Conservation (phyloP, 1,140 invertebrate genomes). For the Phymastichus coffea region DNA sequence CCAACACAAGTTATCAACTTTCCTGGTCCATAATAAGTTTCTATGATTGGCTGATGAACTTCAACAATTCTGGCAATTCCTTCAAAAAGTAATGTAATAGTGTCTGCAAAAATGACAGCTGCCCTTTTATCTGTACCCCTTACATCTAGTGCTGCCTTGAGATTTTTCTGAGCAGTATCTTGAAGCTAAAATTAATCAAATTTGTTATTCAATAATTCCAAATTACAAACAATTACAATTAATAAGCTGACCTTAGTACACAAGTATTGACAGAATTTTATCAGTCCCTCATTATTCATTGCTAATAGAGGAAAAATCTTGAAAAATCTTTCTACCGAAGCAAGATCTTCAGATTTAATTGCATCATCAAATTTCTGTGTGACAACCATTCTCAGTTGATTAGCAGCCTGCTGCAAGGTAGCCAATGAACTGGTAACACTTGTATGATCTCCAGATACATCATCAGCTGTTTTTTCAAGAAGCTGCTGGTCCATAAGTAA, state of each 20-base stretch:
- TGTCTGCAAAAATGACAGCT: slow-evolving; percentile 79
- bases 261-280: slow-evolving; percentile 89
- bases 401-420: slow-evolving; percentile 83
- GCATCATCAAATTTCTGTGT: slow-evolving; percentile 89
- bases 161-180: slow-evolving; percentile 72
- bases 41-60: slow-evolving; percentile 89
- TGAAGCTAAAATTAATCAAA: too few relatives aligned
- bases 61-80: slow-evolving; percentile 85
- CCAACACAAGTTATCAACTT: slow-evolving; percentile 70
- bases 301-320: slow-evolving; percentile 96
- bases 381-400: slow-evolving; percentile 70
- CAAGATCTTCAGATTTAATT: slow-evolving; percentile 82
- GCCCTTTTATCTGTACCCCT: slow-evolving; percentile 70
- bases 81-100: slow-evolving; percentile 83
- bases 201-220: slow-evolving; percentile 29
- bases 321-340: slow-evolving; percentile 93
- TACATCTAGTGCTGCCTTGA: slow-evolving; percentile 64
- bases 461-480: slow-evolving; percentile 74
- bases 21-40: slow-evolving; percentile 90
- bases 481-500: slow-evolving; percentile 92
- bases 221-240: not conserved
- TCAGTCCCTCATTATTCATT: slow-evolving; percentile 87
- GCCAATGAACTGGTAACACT: slow-evolving; percentile 76
- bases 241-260: slow-evolving; percentile 65
- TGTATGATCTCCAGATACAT: slow-evolving; percentile 70